phyloP scores from a whole-genome alignment of 2,797 vertebrate species.

The Premnoplex brunnescens region DNA sequence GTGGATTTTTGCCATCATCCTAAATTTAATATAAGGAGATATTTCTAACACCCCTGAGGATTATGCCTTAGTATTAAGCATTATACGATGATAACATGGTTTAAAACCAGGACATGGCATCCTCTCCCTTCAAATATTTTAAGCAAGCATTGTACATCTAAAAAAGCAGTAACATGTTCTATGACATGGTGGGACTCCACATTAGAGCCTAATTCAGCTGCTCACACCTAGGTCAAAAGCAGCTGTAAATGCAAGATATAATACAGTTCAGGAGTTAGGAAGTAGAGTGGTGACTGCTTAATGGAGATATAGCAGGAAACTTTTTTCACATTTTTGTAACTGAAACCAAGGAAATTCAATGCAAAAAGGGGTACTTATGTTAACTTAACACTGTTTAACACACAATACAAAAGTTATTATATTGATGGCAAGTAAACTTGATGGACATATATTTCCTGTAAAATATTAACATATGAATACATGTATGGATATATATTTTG shows the following conservation, averaged over 20 bases:
- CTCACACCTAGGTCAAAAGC: background rate
- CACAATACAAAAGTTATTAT: background rate
- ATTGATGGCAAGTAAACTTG: background rate
- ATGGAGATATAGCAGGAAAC: background rate
- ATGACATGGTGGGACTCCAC: background rate
- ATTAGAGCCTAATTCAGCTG: background rate
- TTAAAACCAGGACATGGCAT: background rate
- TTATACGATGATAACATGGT: background rate
- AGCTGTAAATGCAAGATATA: background rate
- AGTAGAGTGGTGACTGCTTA: background rate
- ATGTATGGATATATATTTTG: background rate
- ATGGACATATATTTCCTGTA: background rate
- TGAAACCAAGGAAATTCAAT: background rate
- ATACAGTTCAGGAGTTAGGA: background rate
- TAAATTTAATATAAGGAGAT: too few relatives aligned
- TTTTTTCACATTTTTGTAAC: background rate
- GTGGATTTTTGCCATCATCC: too few relatives aligned
- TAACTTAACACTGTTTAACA: background rate
- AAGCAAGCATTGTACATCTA: background rate
- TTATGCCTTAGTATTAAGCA: background rate
- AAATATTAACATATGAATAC: background rate
- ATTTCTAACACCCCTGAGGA: background rate
- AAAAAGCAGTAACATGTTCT: background rate
- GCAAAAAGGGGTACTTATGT: background rate
- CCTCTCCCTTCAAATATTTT: rapidly evolving